phyloP scores from a whole-genome alignment of 2,797 vertebrate species.

The Eidolon dupreanum region DNA sequence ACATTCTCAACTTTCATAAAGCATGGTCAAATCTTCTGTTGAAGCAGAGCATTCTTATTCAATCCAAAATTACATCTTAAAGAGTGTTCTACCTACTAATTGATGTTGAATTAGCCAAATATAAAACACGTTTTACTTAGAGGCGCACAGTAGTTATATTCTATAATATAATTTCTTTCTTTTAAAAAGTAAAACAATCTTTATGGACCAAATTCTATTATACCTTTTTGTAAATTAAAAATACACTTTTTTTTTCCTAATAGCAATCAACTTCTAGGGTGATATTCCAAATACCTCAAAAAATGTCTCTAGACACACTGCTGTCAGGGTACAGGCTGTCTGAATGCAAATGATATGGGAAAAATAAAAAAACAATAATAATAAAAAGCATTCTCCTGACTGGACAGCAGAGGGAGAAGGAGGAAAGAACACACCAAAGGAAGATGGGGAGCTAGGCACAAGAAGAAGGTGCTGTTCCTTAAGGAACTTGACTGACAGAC shows the following conservation, averaged over 20 bases:
- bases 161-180: background rate
- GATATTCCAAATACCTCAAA: background rate
- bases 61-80: background rate
- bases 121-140: background rate
- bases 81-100: background rate
- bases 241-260: background rate
- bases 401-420: slow-evolving; percentile 81
- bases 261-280: background rate
- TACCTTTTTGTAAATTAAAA: background rate
- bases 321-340: background rate
- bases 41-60: background rate
- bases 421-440: slow-evolving; percentile 64
- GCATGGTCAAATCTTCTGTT: background rate
- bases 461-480: background rate
- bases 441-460: background rate
- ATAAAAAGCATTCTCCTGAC: slow-evolving; percentile 64
- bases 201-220: background rate
- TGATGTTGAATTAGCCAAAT: background rate
- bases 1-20: background rate
- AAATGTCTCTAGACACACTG: background rate
- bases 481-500: background rate
- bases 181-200: background rate
- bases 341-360: slow-evolving; percentile 29
- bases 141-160: background rate
- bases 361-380: background rate